Conservation (phyloP, 2,797 vertebrate genomes). For the Fistularia tabacaria region DNA sequence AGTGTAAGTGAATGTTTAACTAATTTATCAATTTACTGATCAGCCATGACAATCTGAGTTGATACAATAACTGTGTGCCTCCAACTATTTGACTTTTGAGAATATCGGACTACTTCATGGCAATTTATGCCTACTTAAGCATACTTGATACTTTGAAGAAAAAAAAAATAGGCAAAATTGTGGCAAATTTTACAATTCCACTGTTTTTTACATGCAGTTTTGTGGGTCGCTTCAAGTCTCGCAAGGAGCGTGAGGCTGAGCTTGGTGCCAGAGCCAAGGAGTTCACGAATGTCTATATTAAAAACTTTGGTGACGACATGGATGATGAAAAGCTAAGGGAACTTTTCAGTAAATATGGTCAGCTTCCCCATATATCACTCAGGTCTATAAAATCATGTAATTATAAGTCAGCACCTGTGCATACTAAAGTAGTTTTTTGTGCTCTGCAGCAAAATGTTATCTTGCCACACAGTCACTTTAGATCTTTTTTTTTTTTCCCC, state of each 20-base stretch:
- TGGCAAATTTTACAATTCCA: neutral
- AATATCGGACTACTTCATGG: too few relatives aligned
- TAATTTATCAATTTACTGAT: neutral
- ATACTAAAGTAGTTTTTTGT: neutral
- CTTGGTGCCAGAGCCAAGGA: slow-evolving; percentile 94
- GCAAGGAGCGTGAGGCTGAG: slow-evolving; percentile 95
- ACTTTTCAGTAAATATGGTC: slow-evolving; percentile 92
- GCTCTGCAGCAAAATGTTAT: slow-evolving; percentile 1
- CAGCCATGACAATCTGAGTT: neutral
- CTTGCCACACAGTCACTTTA: neutral
- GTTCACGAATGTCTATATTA: slow-evolving; percentile 97
- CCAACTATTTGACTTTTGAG: too few relatives aligned
- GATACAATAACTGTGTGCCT: too few relatives aligned
- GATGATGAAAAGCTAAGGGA: slow-evolving; percentile 95
- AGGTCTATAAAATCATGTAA: neutral
- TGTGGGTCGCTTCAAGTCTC: slow-evolving; percentile 96
- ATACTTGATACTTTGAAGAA: too few relatives aligned
- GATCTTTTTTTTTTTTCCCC: slow-evolving; percentile 1
- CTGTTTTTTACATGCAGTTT: slow-evolving; percentile 74
- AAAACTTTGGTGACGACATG: slow-evolving; percentile 98
- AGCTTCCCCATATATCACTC: slow-evolving; percentile 20
- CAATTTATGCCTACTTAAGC: too few relatives aligned
- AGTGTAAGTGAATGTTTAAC: slow-evolving; percentile 84
- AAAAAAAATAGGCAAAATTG: too few relatives aligned
- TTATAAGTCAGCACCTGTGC: neutral